Conservation (phyloP, 92 coral and sea anemone genomes). For the Epizoanthus scotinus region DNA sequence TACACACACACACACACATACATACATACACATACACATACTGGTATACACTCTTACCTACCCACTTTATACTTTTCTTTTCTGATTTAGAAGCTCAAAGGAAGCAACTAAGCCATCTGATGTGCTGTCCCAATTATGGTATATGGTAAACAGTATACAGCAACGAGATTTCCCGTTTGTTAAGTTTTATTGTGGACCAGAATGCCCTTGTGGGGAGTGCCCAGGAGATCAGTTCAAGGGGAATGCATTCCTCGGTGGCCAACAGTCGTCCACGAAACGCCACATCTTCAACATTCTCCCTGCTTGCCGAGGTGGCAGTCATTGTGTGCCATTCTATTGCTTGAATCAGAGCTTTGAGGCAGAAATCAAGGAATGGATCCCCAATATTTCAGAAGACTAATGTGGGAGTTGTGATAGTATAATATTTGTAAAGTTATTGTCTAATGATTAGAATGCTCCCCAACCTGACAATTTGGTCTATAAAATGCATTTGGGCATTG, state of each 20-base stretch:
- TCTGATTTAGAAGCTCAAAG: background rate
- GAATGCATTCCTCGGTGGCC: conserved; percentile 16
- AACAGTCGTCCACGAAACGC: conserved; percentile 26
- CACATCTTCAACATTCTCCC: conserved; percentile 60
- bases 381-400: conserved; percentile 3
- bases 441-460: no score
- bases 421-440: no score
- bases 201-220: conserved; percentile 51
- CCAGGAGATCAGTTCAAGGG: conserved; percentile 48
- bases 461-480: no score
- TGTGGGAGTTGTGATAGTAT: no score
- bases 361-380: conserved; percentile 54
- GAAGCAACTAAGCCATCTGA: conserved; percentile 42
- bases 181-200: conserved; percentile 67
- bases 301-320: conserved; percentile 24
- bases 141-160: conserved; percentile 58
- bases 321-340: conserved; percentile 37
- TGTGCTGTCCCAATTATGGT: conserved; percentile 45
- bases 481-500: no score
- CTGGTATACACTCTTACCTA: background rate
- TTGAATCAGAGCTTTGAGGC: conserved; percentile 46
- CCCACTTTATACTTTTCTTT: background rate
- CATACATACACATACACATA: background rate
- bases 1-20: no score
- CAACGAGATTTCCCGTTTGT: conserved; percentile 49